Evolutionary conservation across 2,888 invertebrate genomes (phyloP).

Genomic region (Sceliomorpha sp.): DNA sequence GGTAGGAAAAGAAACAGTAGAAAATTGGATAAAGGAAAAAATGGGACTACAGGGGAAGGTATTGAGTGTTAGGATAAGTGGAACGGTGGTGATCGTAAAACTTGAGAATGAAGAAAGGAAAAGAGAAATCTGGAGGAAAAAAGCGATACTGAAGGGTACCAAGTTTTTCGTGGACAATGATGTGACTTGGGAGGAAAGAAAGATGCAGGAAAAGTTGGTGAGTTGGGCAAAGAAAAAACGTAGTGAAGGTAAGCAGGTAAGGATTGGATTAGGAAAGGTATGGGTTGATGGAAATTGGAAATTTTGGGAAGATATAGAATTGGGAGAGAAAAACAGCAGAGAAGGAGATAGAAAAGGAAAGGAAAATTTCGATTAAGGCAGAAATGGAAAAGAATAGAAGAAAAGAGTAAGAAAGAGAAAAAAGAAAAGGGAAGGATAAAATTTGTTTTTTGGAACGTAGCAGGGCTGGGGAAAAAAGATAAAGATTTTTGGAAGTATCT

Average conservation of each 20-base stretch:
- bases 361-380: constrained; percentile 1
- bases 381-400: neutral
- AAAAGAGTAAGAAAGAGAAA: constrained; percentile 3
- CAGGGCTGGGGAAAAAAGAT: constrained; percentile 42
- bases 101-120: no score
- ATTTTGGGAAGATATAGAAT: neutral
- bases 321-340: neutral
- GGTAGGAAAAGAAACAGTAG: no score
- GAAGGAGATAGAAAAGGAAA: constrained; percentile 1
- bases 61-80: neutral
- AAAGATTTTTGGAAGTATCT: constrained; percentile 36
- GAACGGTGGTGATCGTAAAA: constrained; percentile 7
- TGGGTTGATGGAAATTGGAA: neutral
- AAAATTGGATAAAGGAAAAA: no score
- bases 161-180: constrained; percentile 28
- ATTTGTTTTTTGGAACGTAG: constrained; percentile 45
- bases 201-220: constrained; percentile 8
- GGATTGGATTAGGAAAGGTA: neutral
- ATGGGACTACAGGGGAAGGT: no score
- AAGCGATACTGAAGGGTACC: constrained; percentile 5
- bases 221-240: constrained; percentile 13
- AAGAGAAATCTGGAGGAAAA: constrained; percentile 10
- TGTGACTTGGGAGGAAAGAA: constrained; percentile 21
- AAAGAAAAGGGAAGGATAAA: constrained; percentile 10
- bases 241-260: neutral